These are phyloP conservation scores for Mesitornis unicolor DNA, from an alignment of 2,113 vertebrate genomes.

Conservation along the genomic window DNA sequence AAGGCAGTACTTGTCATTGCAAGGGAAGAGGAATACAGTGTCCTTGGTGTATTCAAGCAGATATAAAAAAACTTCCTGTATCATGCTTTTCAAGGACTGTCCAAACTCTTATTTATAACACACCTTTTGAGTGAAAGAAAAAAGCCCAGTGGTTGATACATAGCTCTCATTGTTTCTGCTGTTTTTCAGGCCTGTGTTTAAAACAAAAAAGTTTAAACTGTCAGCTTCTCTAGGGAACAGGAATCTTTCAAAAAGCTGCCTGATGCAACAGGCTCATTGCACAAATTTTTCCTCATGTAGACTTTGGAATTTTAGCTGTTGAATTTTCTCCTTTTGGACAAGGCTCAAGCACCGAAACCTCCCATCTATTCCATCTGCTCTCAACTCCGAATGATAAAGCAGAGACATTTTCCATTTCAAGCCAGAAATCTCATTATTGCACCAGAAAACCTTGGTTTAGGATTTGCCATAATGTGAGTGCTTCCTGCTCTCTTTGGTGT, in stretches of 20 bases:
- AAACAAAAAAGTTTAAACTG: not conserved
- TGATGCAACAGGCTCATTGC: not conserved
- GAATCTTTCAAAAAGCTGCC: not conserved
- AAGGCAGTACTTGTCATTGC: not conserved
- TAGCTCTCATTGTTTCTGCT: not conserved
- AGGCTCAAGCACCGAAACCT: not conserved
- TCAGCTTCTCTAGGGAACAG: not conserved
- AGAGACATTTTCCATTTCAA: not conserved
- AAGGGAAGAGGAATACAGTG: not conserved
- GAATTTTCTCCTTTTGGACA: not conserved
- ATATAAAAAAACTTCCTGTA: not conserved
- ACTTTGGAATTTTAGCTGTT: not conserved
- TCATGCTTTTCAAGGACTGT: not conserved
- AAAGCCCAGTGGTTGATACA: not conserved
- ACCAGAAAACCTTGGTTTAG: not conserved
- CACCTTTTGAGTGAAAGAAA: not conserved
- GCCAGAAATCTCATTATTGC: not conserved
- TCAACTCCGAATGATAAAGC: not conserved
- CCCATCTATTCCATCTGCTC: not conserved
- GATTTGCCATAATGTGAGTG: not conserved
- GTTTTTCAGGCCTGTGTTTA: not conserved
- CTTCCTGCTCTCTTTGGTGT: fast-evolving
- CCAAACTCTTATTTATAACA: not conserved
- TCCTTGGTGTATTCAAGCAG: not conserved
- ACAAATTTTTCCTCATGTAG: not conserved